Percentiles rank a stretch among this genome's conserved stretches.
phyloP scores from a whole-genome alignment of 2,888 invertebrate genomes.

The Nipponacmea schrenckii region DNA sequence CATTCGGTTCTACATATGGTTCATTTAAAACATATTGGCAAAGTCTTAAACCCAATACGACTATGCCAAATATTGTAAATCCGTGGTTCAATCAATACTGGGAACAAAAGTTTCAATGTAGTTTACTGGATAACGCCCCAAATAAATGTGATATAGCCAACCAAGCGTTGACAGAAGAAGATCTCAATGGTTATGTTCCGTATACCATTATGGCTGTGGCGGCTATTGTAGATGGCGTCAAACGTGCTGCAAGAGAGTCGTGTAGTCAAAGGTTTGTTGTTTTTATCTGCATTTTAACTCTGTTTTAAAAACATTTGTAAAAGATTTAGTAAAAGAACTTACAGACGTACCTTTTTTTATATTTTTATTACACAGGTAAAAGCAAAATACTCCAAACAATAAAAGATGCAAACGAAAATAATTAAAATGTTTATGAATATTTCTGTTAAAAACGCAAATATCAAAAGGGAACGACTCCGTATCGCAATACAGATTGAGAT shows the following conservation, averaged over 20 bases:
- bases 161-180: conserved; percentile 14
- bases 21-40: conserved; percentile 29
- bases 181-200: conserved; percentile 40
- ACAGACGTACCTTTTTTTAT: too few relatives aligned
- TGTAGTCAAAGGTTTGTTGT: conserved; percentile 14
- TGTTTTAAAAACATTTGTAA: too few relatives aligned
- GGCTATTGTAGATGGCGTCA: conserved; percentile 44
- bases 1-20: neutral
- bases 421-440: too few relatives aligned
- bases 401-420: too few relatives aligned
- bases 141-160: conserved; percentile 11
- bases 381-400: too few relatives aligned
- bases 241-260: conserved; percentile 26
- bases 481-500: too few relatives aligned
- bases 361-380: too few relatives aligned
- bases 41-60: conserved; percentile 12
- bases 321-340: too few relatives aligned
- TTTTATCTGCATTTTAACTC: too few relatives aligned
- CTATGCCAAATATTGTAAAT: conserved; percentile 13
- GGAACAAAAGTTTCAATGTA: conserved; percentile 42
- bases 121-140: conserved; percentile 18
- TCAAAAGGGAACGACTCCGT: too few relatives aligned
- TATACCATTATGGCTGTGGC: conserved; percentile 53
- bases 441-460: too few relatives aligned
- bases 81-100: conserved; percentile 40